Conservation (phyloP, 2,888 invertebrate species). For the Pelosia muscerda region DNA sequence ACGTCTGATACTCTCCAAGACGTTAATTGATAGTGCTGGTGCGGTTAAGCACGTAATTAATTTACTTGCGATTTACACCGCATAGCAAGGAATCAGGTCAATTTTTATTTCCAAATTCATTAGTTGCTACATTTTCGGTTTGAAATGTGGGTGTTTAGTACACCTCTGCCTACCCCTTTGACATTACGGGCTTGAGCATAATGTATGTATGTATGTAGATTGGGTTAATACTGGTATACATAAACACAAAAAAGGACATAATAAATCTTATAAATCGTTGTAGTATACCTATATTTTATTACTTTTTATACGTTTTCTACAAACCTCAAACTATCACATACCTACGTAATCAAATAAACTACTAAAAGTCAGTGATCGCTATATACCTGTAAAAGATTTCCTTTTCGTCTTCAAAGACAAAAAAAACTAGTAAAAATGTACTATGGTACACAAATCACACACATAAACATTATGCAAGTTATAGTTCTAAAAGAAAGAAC, state of each 20-base stretch:
- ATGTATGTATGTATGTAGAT: not conserved
- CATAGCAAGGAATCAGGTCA: too few species aligned
- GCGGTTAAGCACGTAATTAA: too few species aligned
- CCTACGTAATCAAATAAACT: slow-evolving; percentile 21
- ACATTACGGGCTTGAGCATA: too few species aligned
- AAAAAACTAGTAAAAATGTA: slow-evolving; percentile 23
- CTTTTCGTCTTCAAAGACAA: slow-evolving; percentile 22
- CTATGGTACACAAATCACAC: slow-evolving; percentile 32
- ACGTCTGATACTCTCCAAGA: too few species aligned
- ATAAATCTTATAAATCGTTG: slow-evolving; percentile 7
- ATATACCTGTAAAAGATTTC: slow-evolving; percentile 15
- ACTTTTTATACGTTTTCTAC: slow-evolving; percentile 11
- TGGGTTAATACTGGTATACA: not conserved
- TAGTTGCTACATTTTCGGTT: too few species aligned
- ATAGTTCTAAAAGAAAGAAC: slow-evolving; percentile 44
- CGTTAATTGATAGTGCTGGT: too few species aligned
- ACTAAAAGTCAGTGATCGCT: slow-evolving; percentile 7
- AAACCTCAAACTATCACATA: slow-evolving; percentile 13
- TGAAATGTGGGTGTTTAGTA: too few species aligned
- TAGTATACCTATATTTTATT: slow-evolving; percentile 17
- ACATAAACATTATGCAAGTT: slow-evolving; percentile 23
- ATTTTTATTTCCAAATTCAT: too few species aligned
- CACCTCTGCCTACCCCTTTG: too few species aligned
- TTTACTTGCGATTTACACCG: too few species aligned
- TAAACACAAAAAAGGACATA: not conserved